phyloP scores from a whole-genome alignment of 2,113 vertebrate species.

The Sceloporus tristichus region DNA sequence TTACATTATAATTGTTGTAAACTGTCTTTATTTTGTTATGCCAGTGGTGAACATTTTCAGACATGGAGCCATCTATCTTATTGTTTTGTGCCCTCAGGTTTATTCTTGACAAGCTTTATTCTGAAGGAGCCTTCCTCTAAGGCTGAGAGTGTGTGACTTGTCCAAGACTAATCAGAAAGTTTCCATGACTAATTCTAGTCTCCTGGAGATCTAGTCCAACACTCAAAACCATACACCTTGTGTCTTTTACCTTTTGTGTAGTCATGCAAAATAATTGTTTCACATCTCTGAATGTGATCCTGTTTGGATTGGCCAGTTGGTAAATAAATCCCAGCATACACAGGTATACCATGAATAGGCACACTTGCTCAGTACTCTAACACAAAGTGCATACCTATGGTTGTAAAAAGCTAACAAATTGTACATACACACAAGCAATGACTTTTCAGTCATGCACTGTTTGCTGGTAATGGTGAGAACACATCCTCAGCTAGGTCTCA shows the following conservation, averaged over 20 bases:
- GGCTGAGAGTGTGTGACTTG: no score
- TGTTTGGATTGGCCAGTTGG: neutral
- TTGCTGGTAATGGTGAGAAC: neutral
- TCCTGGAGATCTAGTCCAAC: neutral
- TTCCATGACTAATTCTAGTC: no score
- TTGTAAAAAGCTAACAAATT: neutral
- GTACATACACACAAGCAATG: neutral
- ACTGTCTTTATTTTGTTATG: neutral
- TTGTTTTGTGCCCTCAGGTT: no score
- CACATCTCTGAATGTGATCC: neutral
- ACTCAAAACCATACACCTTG: no score
- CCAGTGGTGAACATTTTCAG: neutral
- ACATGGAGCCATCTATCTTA: neutral
- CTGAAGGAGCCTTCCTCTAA: no score
- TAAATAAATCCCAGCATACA: neutral
- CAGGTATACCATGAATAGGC: neutral
- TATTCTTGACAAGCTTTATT: no score
- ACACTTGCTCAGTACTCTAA: neutral
- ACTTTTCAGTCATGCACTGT: neutral
- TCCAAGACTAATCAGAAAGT: no score
- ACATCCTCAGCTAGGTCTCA: neutral
- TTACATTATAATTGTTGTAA: neutral
- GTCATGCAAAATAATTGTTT: neutral
- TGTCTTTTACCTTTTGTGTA: neutral
- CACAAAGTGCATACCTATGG: neutral